Conservation (phyloP, 64 coral and sea anemone genomes). For the Anthopleura sola region DNA sequence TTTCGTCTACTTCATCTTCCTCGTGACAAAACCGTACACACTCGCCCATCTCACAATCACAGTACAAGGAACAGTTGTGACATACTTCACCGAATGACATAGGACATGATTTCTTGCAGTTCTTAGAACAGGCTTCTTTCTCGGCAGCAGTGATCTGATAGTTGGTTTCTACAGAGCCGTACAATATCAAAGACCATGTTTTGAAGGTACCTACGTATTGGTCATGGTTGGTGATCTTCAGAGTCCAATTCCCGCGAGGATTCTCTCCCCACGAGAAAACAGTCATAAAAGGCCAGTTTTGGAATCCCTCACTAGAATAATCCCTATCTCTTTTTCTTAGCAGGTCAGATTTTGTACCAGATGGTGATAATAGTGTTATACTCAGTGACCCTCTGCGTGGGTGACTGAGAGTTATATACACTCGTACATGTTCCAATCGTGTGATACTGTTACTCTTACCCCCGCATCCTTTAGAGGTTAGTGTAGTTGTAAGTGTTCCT, state of each 20-base stretch:
- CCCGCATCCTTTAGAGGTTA: conserved; percentile 61
- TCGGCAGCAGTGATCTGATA: conserved; percentile 47
- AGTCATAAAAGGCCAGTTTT: conserved; percentile 95
- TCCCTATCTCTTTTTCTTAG: conserved; percentile 60
- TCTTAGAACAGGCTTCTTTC: conserved; percentile 39
- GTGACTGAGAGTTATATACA: conserved; percentile 78
- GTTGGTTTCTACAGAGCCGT: conserved; percentile 65
- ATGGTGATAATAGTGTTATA: conserved; percentile 83
- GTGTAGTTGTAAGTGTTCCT: conserved; percentile 50
- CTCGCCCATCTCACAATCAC: conserved; percentile 68
- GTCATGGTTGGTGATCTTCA: conserved; percentile 50
- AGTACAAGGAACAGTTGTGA: conserved; percentile 59
- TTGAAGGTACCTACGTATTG: conserved; percentile 57
- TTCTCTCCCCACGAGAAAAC: conserved; percentile 92
- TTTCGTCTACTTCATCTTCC: conserved; percentile 49
- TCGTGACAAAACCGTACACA: conserved; percentile 58
- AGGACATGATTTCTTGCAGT: conserved; percentile 67
- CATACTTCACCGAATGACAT: conserved; percentile 52
- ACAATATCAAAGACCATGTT: conserved; percentile 72
- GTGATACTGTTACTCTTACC: conserved; percentile 52
- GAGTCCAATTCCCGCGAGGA: conserved; percentile 71
- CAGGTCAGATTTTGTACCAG: conserved; percentile 72
- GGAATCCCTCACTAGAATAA: conserved; percentile 64
- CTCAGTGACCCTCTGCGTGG: conserved; percentile 59
- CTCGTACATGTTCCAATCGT: conserved; percentile 84